Conservation (phyloP, 2,888 invertebrate species). For the Cancer borealis region DNA sequence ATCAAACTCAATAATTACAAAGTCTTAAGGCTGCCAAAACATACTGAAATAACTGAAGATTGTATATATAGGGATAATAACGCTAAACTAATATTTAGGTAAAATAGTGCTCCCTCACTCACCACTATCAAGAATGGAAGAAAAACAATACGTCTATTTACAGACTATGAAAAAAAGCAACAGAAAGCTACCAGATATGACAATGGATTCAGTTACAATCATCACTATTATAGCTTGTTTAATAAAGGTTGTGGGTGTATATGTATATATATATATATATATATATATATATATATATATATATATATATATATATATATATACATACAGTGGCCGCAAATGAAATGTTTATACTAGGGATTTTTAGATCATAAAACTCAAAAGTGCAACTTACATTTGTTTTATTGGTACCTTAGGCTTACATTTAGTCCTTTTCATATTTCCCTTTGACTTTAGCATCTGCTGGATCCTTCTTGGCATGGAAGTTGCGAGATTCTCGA, state of each 20-base stretch:
- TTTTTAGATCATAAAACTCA: too few relatives aligned
- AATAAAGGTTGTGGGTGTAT: neutral
- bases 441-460: neutral
- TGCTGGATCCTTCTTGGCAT: neutral
- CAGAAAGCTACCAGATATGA: too few relatives aligned
- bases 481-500: neutral
- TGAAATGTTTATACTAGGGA: too few relatives aligned
- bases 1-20: neutral
- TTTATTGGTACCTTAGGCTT: neutral
- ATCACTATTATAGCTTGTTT: neutral
- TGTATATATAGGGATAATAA: conserved; percentile 30
- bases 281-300: conserved; percentile 49
- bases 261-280: conserved; percentile 42
- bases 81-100: neutral
- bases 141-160: too few relatives aligned
- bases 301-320: conserved; percentile 35
- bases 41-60: neutral
- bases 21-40: neutral
- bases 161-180: too few relatives aligned
- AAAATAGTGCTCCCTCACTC: too few relatives aligned
- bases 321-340: neutral
- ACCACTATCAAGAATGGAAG: too few relatives aligned
- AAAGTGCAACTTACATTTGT: neutral
- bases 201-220: too few relatives aligned
- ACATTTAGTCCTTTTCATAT: neutral